Conservation (phyloP, 2,888 invertebrate genomes). For the Caenorhabditis drosophilae region DNA sequence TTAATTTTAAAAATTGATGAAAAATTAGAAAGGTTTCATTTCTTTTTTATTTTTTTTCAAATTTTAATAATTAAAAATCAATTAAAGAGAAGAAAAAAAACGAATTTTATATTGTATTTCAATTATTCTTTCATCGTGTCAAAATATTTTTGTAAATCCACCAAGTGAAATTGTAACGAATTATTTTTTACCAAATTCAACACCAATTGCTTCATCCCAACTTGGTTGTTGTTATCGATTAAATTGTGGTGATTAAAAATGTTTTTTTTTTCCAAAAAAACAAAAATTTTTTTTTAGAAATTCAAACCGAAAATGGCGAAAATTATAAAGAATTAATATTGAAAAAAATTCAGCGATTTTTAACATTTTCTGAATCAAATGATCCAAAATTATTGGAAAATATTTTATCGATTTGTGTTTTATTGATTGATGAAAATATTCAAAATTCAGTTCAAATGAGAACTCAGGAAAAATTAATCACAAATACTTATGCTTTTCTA, state of each 20-base stretch:
- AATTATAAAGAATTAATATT: neutral
- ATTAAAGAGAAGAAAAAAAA: constrained; percentile 11
- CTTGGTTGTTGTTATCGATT: too few relatives aligned
- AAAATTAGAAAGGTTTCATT: constrained; percentile 18
- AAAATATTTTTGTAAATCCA: neutral
- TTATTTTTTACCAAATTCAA: neutral
- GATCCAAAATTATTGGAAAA: constrained; percentile 3
- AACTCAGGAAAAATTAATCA: neutral
- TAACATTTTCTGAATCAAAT: neutral
- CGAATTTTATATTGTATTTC: neutral
- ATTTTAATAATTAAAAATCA: neutral
- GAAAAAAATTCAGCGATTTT: neutral
- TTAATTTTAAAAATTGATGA: constrained; percentile 14
- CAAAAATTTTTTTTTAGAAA: constrained; percentile 3
- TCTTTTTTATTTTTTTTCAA: neutral
- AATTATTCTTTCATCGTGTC: constrained; percentile 2
- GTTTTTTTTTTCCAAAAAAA: too few relatives aligned
- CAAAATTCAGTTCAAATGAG: neutral
- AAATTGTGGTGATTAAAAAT: too few relatives aligned
- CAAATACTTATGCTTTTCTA: neutral
- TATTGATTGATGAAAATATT: neutral
- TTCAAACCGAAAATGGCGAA: neutral
- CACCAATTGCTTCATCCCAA: neutral
- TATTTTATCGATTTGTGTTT: neutral
- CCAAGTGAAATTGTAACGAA: neutral